Conservation (phyloP, 2,113 vertebrate species). For the Archocentrus centrarchus region DNA sequence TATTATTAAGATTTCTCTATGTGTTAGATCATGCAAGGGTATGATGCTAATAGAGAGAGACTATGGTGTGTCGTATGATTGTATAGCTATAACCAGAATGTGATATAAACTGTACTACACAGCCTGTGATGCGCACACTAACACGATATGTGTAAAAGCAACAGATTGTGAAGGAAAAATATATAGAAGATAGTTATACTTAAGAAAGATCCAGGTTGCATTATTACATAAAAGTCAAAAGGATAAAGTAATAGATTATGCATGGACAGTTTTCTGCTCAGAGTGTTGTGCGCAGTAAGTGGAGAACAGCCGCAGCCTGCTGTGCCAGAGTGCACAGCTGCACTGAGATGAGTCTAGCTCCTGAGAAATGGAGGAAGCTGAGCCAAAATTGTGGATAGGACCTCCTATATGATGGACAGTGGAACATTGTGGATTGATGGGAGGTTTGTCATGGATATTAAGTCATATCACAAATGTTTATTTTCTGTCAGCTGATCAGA, state of each 20-base stretch:
- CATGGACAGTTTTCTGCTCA: conserved; percentile 55
- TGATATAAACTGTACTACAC: conserved; percentile 68
- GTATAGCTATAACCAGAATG: conserved; percentile 73
- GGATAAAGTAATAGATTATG: conserved; percentile 54
- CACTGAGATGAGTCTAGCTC: conserved; percentile 28
- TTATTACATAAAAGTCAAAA: conserved; percentile 37
- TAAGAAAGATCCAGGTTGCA: conserved; percentile 19
- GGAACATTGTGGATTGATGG: conserved; percentile 5
- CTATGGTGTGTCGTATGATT: conserved; percentile 69
- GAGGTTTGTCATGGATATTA: conserved; percentile 28
- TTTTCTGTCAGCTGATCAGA: conserved; percentile 27
- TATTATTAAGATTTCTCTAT: conserved; percentile 69
- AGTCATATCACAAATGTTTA: conserved; percentile 50
- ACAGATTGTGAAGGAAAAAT: conserved; percentile 44
- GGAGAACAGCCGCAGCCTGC: conserved; percentile 36
- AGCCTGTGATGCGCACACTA: conserved; percentile 46
- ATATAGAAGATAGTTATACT: conserved; percentile 6
- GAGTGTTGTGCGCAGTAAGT: conserved; percentile 40
- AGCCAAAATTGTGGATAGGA: conserved; percentile 42
- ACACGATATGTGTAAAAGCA: conserved; percentile 43
- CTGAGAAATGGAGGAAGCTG: conserved; percentile 37
- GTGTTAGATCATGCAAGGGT: conserved; percentile 60
- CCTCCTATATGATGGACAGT: background rate
- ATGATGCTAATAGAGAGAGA: conserved; percentile 50
- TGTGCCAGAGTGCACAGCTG: conserved; percentile 45